A percentile compares a stretch with the other conserved stretches of the same genome.
These are phyloP conservation scores for Zygothrica quintamaculata DNA, from an alignment of 2,888 invertebrate species.

Conservation along the genomic window DNA sequence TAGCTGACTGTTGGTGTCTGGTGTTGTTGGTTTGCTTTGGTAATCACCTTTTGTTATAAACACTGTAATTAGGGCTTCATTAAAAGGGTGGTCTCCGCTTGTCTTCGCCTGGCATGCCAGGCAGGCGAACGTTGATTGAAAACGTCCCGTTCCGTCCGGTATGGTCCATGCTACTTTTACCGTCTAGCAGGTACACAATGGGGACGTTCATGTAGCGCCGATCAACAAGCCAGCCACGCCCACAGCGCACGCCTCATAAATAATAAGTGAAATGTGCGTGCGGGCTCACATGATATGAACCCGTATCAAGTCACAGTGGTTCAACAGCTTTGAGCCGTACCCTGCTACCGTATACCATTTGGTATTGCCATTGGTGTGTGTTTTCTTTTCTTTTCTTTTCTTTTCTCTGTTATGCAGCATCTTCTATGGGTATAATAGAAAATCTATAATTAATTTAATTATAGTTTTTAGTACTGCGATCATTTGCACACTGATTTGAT, in stretches of 20 bases:
- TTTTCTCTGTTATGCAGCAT: too few species aligned
- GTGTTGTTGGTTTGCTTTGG: constrained; percentile 74
- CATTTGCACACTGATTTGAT: neutral
- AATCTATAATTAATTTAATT: neutral
- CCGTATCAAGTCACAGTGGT: constrained; percentile 51
- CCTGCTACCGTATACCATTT: constrained; percentile 8
- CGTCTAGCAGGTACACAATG: constrained; percentile 4
- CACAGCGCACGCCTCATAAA: constrained; percentile 83
- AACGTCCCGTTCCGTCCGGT: constrained; percentile 45
- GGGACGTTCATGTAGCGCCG: constrained; percentile 71
- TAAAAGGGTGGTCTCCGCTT: constrained; percentile 85
- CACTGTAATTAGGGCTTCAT: constrained; percentile 85
- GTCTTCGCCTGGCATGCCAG: constrained; percentile 79
- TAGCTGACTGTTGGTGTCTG: constrained; percentile 39
- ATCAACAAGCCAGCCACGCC: constrained; percentile 82
- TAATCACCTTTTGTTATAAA: constrained; percentile 84
- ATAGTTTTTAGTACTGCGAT: neutral
- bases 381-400: too few species aligned
- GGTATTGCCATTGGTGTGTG: neutral
- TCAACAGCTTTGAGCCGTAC: neutral
- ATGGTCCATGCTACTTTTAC: constrained; percentile 2
- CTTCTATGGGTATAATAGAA: neutral
- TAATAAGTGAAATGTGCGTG: constrained; percentile 79
- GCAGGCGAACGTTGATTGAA: constrained; percentile 70
- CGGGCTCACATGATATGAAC: constrained; percentile 33